Base-by-base conservation (phyloP, 37 sponge, comb jelly and placozoan genomes). In the Cladorhizidae sp. region DNA sequence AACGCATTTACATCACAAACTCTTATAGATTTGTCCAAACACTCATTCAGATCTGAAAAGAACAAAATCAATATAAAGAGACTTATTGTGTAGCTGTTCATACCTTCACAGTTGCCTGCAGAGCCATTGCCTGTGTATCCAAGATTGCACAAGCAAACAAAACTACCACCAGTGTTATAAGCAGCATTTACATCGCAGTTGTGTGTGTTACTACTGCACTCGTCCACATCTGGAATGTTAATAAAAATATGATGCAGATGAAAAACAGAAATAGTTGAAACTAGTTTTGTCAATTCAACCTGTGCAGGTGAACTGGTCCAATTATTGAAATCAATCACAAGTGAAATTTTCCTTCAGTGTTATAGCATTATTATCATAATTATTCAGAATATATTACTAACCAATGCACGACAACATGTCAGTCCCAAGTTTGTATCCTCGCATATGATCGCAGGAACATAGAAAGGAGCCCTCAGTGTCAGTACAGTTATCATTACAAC, bases 11-110 rank as follows among this genome's bases (percentile, higher is more conserved):
- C 35, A 35, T 74, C 83, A 83, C 83, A 83, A 26, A n/a, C 40
- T n/a, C n/a, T n/a, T 15, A 41, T 52, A 38, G 52, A 36, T 6
- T 28, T 26, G n/a, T 29, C 45, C 1, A 1, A 17, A 41, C 87
- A 87, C 38, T 87, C 87, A 78, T 85, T 26, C 23, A 71, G 72
- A 78, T 85, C 86, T 72, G 54, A 36, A 71, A 8, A 2, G 26
- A 29, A 11, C 65, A 40, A 22, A 1, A 49, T 1, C 20, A 41
- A 14, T 35, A 63, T 62, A 9, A 41, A 57, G 28, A n/a, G n/a
- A n/a, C n/a, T n/a, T n/a, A 62, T 71, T 73, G 23, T 70, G 2
- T 7, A 71, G 55, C 29, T 81, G 56, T 63, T 64, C 31, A 71
- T 71, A 71, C 72, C 43, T 45, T 41, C 23, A 71, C 72, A 41